Evolutionary conservation across 2,113 vertebrate genomes (phyloP), one percentile per base, ranked within the genome.

Genomic region (Catharus fuscescens): DNA sequence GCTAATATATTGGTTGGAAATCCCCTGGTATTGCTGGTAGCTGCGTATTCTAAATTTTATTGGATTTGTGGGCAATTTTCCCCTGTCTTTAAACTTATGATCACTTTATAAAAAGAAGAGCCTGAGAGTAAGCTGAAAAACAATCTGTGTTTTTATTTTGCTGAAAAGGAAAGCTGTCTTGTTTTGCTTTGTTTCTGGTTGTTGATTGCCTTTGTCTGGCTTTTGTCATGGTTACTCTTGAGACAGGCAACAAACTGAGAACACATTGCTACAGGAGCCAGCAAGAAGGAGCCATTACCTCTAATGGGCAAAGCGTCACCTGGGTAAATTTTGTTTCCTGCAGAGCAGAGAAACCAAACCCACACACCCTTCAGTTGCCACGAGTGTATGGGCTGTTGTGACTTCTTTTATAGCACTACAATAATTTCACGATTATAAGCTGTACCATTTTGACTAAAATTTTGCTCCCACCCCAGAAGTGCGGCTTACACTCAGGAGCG

Each of bases 1-100:
- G 98, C 97, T 98, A 98, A 98, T 98, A 98, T 98, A 98, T 98
- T 98, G 98, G 92, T 88, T 96, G 93, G 97, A 98, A 98, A 98
- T 99, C 98, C 98, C 98, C 88, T 87, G 98, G 97, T 97, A 94
- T 97, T 97, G 93, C 93, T 84, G 59, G 95, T 71, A 95, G 93
- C 86, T 95, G 81, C 50, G 54, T 95, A 96, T 98, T 97, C 95
- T 94, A 98, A 98, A 98, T 98, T 97, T 98, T 98, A 98, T 98
- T 98, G 98, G 97, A 98, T 98, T 94, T 95, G 86, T 96, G 96
- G 96, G 92, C 84, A 89, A 96, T 97, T 96, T 97, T 97, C 83
- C 79, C 96, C 80, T 92, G 95, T 93, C 92, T 97, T 98, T 97
- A 96, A 97, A 97, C 90, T 96, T 95, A 87, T 66, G 95, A 95